Evolutionary conservation across 92 coral and sea anemone species (phyloP), one percentile per base, ranked within the genome.

Genomic region (Zoanthus solanderi): DNA sequence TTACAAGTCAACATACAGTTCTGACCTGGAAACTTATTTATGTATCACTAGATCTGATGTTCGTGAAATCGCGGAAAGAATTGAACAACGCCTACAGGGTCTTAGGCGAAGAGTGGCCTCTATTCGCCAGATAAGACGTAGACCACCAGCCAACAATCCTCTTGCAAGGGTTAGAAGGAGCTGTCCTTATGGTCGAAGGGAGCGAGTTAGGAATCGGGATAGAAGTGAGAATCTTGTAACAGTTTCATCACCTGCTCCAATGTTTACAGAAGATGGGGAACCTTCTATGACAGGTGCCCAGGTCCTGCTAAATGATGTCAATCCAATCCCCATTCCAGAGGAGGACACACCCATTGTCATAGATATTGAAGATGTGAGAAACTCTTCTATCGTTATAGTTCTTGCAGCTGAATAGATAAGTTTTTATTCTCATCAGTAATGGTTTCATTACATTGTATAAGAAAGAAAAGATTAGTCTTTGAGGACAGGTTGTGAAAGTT

Each of bases 281-380:
- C 72, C 45, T 11, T 15, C 74, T 11, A 28, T 17, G 0, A 14
- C 61, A 28, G 8, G 61, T 44, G 75, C 44, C 0, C 84, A 58
- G 16, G 53, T 9, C 34, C 11, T 10, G 9, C 54, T 17, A 60
- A 48, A 42, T 9, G n/a, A 60, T 18, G 75, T 23, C 0, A 30
- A 50, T 0, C 85, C 85, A 4, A 57, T 65, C 15, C 28, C 85
- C n/a, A 81, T 81, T 28, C 85, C 61, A 11, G 76, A 46, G 23
- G 85, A 81, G 71, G 85, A 81, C 23, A 65, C 85, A 0, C 74
- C 85, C 4, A 81, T 48, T 4, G 63, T 81, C 61, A 67, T 67
- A n/a, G 76, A 81, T 18, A 42, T 65, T 23, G 85, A 81, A 46
- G 85, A 81, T 50, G 85, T 81, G 45, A 81, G 60, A 81, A 13